Evolutionary conservation across 23 tunicate genomes (phyloP), one percentile per base, ranked within the genome.

Genomic region (Styela plicata): DNA sequence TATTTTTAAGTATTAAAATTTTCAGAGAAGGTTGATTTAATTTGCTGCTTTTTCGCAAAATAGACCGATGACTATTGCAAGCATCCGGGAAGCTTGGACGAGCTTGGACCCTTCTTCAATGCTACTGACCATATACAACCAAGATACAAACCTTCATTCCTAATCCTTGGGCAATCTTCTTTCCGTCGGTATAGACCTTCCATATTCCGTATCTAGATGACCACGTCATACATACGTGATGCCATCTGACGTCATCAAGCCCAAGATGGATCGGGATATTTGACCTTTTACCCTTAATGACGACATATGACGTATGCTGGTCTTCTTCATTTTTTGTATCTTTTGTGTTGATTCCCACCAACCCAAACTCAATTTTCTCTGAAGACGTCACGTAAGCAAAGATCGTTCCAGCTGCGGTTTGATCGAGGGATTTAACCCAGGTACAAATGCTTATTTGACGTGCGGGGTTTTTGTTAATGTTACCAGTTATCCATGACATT

Each of bases 221-320:
- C 81, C 81, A 76, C 23, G 81, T 76, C 27, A 53, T 57, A 53
- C 81, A 76, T 7, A 76, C 67, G 0, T 76, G 81, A 76, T 76
- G 81, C 81, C 81, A 76, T 44, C 81, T 76, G 31, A 76, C 81
- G 31, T 76, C 81, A 76, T 76, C 81, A 23, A 76, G 81, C 17
- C 64, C 29, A 7, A 76, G 65, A 37, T 25, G n/a, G 10, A 76
- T 76, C 18, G 81, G 81, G 0, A 67, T 67, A 23, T 36, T 53
- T 76, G 81, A 76, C 33, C 32, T 25, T 76, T 76, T 76, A 1
- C 81, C 81, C 37, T 76, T 76, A 24, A 76, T 57, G 0, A 76
- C 81, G 29, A 76, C 64, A 44, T 36, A 76, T 24, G 37, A n/a
- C 19, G 36, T 29, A 24, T 53, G 31, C 17, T 1, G 66, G 27